phyloP scores from a whole-genome alignment of 2,888 invertebrate species.

The Cremastobaeus sp. region DNA sequence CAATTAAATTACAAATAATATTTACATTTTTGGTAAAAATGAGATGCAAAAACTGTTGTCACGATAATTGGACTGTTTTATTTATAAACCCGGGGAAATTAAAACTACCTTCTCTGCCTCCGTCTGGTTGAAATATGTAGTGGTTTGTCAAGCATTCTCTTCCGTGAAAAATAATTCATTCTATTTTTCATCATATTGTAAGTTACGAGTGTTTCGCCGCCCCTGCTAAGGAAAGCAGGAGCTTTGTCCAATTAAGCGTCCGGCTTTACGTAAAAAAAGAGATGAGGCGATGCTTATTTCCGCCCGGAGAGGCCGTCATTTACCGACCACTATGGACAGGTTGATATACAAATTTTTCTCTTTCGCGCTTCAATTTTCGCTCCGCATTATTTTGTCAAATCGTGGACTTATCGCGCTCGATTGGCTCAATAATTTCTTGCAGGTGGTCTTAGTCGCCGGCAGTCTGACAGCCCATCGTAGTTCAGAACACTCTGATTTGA shows the following conservation, averaged over 20 bases:
- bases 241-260: conserved; percentile 79
- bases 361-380: conserved; percentile 49
- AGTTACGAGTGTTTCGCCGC: conserved; percentile 68
- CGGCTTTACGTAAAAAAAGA: conserved; percentile 70
- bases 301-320: conserved; percentile 71
- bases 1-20: too few species aligned
- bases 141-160: conserved; percentile 44
- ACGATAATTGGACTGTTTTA: too few species aligned
- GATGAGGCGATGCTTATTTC: conserved; percentile 75
- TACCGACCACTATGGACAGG: conserved; percentile 62
- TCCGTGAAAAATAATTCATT: conserved; percentile 70
- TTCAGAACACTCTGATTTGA: conserved; percentile 54
- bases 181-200: conserved; percentile 74
- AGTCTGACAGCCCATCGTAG: conserved; percentile 70
- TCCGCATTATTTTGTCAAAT: conserved; percentile 71
- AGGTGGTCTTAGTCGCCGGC: conserved; percentile 54
- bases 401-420: conserved; percentile 73
- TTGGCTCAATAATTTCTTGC: conserved; percentile 77
- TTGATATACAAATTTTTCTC: conserved; percentile 67
- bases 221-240: conserved; percentile 71
- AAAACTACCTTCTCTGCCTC: background rate
- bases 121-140: conserved; percentile 43
- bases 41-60: too few species aligned
- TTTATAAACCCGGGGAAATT: too few species aligned
- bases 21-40: too few species aligned